phyloP scores from a whole-genome alignment of 2,797 vertebrate genomes.

The Eremophila alpestris region DNA sequence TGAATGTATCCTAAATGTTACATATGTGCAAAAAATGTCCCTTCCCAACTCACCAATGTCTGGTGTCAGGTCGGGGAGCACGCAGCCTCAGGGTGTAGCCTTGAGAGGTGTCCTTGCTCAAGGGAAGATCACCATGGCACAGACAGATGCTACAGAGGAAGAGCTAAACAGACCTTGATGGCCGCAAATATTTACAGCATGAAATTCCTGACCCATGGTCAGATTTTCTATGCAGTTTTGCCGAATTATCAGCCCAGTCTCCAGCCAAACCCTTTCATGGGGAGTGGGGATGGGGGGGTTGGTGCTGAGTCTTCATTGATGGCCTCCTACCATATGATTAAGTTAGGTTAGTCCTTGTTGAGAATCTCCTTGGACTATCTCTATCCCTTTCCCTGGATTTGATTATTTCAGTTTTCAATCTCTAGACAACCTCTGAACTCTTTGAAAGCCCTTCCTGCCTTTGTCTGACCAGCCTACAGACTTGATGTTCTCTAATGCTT shows the following conservation, averaged over 20 bases:
- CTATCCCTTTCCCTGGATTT: background rate
- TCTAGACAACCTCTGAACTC: background rate
- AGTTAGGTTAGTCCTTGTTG: background rate
- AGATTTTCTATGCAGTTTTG: background rate
- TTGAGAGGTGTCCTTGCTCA: background rate
- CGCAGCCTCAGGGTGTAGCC: background rate
- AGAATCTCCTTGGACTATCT: background rate
- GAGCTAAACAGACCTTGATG: background rate
- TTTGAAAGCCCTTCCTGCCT: background rate
- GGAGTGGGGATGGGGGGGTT: fast-evolving
- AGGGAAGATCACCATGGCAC: background rate
- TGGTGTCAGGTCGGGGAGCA: too few relatives aligned
- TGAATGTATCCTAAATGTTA: background rate
- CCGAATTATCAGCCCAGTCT: background rate
- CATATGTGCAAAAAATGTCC: background rate
- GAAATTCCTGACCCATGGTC: background rate
- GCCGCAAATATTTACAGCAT: background rate
- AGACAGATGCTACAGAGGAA: too few relatives aligned
- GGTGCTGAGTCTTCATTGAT: background rate
- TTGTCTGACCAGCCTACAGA: background rate
- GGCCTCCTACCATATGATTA: background rate
- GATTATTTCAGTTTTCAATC: background rate
- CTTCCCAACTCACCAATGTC: background rate
- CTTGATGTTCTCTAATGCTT: background rate
- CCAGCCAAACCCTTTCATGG: background rate